Percentiles rank a stretch among this genome's conserved stretches.
Evolutionary conservation across 2,888 invertebrate species (phyloP).

Genomic region (Galeopsomyia nigrocyanea): DNA sequence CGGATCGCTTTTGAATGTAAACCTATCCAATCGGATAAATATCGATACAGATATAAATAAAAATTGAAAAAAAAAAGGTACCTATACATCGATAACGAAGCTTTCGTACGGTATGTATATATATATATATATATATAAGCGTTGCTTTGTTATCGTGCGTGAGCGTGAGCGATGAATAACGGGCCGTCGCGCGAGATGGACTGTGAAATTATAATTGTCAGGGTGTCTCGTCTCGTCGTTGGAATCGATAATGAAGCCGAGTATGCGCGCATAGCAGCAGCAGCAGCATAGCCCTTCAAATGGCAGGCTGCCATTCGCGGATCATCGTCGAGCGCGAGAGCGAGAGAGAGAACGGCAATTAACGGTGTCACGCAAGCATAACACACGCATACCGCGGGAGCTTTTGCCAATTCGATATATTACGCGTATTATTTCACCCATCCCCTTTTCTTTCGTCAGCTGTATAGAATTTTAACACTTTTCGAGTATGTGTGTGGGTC

Average conservation of each 20-base stretch:
- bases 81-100: neutral
- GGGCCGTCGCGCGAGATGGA: slow-evolving; percentile 21
- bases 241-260: slow-evolving; percentile 41
- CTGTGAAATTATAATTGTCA: slow-evolving; percentile 48
- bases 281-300: slow-evolving; percentile 29
- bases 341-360: slow-evolving; percentile 25
- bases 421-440: too few relatives aligned
- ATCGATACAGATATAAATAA: too few relatives aligned
- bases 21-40: too few relatives aligned
- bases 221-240: neutral
- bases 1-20: too few relatives aligned
- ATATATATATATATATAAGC: neutral
- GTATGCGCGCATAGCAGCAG: too few relatives aligned
- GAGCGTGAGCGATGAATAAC: slow-evolving; percentile 28
- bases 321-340: slow-evolving; percentile 22
- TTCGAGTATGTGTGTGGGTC: too few relatives aligned
- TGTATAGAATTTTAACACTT: too few relatives aligned
- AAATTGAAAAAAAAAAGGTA: too few relatives aligned
- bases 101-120: slow-evolving; percentile 15
- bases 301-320: slow-evolving; percentile 52
- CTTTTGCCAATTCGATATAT: neutral
- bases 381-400: slow-evolving; percentile 11
- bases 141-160: slow-evolving; percentile 16
- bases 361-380: slow-evolving; percentile 41
- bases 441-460: too few relatives aligned